Evolutionary conservation across 1,140 invertebrate genomes (phyloP), one percentile per base, ranked within the genome.

Genomic region (Ips typographus): DNA sequence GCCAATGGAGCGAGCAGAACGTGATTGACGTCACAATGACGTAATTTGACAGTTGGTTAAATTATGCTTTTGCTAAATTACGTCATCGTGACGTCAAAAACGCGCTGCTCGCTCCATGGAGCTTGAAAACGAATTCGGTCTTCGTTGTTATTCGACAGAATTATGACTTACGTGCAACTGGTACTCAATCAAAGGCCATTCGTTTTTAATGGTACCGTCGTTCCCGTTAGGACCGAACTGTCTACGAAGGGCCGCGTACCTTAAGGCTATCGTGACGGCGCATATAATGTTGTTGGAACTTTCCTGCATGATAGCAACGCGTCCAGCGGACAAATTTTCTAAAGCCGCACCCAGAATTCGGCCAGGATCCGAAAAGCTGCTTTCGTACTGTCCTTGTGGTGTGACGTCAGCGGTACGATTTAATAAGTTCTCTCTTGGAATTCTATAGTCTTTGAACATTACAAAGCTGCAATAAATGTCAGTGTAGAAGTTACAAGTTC

Each of bases 341-440:
- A 98, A 82, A 1, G 91, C 91, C 0, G 91, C 89, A 1, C 92
- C 91, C 70, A 93, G 85, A 76, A 91, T 88, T 78, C 90, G 90
- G 22, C 86, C 89, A 3, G 90, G 88, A 74, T 94, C 90, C 52
- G 91, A 90, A 71, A 91, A 88, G 6, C 87, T 87, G 62, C 90
- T 89, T 38, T 93, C 85, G 80, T 98, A 98, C 72, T 87, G 83
- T 1, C 96, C 96, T 43, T 92, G 89, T 8, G 87, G 83, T 1
- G 90, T 92, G 2, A 98, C 92, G 82, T 97, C 93, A 2, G 93
- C 93, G 4, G 89, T 94, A 77, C 89, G 88, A 80, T 98, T 96
- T n/a, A 98, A 83, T 5, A 98, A 82, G 82, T 89, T 89, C 77
- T 89, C 88, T 43, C 90, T 85, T n/a, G 94, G 91, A 77, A 98